Conservation (phyloP, 2,888 invertebrate genomes). For the Lepidochitona cinerea region DNA sequence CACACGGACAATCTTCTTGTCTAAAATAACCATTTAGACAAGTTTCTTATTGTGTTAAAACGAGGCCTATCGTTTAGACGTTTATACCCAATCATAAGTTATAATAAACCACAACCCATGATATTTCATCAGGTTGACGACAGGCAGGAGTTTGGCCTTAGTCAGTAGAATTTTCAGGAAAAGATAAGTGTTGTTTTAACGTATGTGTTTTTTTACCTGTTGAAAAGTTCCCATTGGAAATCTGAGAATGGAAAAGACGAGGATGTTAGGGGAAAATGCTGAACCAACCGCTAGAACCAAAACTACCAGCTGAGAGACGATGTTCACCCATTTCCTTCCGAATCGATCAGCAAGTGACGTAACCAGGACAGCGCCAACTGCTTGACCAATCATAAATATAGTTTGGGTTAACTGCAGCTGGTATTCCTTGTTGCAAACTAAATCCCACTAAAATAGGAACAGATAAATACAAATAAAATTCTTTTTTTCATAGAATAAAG, state of each 20-base stretch:
- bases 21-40: too few species aligned
- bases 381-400: constrained; percentile 41
- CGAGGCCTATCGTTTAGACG: too few species aligned
- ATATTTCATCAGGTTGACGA: too few species aligned
- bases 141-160: too few species aligned
- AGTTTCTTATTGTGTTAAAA: too few species aligned
- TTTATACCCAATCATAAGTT: too few species aligned
- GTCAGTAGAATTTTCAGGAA: too few species aligned
- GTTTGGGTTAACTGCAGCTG: constrained; percentile 41
- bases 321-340: constrained; percentile 45
- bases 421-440: constrained; percentile 41
- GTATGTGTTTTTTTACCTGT: constrained; percentile 39
- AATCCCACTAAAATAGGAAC: constrained; percentile 47
- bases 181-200: too few species aligned
- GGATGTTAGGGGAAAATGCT: constrained; percentile 37
- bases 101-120: too few species aligned
- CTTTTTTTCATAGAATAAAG: too few species aligned
- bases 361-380: constrained; percentile 43
- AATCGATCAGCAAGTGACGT: constrained; percentile 35
- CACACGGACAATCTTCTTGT: too few species aligned
- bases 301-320: constrained; percentile 39
- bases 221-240: constrained; percentile 43
- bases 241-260: constrained; percentile 37
- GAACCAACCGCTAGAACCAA: constrained; percentile 34
- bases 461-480: too few species aligned